Evolutionary conservation across 2,797 vertebrate genomes (phyloP), one percentile per base, ranked within the genome.

Genomic region (Hipposideros larvatus): DNA sequence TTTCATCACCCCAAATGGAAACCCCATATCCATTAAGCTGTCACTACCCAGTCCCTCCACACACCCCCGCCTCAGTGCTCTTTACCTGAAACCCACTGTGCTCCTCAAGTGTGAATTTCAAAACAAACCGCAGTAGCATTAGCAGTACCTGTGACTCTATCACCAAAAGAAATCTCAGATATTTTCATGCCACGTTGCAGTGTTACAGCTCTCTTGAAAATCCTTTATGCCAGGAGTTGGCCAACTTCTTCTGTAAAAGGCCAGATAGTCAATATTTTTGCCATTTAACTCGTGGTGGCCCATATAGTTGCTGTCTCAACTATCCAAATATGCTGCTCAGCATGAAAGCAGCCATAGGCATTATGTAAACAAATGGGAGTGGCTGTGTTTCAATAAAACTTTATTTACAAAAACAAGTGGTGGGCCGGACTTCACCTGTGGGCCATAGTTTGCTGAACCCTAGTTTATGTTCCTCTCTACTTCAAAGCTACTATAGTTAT

Each of bases 361-460:
- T 19, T 59, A 18, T 51, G 34, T 53, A 24, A 80, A 73, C n/a
- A 59, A 79, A 24, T 53, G 5, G 19, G 4, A 4, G 0, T 41
- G 37, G 15, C n/a, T 74, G 9, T 75, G 31, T 91, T 68, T 91
- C 70, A 75, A 7, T 86, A 70, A 83, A 93, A 74, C 51, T 94
- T 94, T 86, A 70, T 92, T 90, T 94, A 70, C 43, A 63, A 85
- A 80, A 75, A 57, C 14, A 92, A 57, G 22, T 37, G 26, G 37
- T 61, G 34, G 79, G 22, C 75, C 10, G 1, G 26, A 31, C 51
- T 18, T 65, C 43, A 31, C 31, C 77, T 28, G 3, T 2, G 79
- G 28, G 21, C 4, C 31, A 5, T 22, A 9, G 31, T 34, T 71
- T 86, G 43, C 46, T 87, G 37, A 57, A 4, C 14, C 34, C 43